These are phyloP conservation scores for Ephestia elutella DNA, from an alignment of 1,140 invertebrate genomes.

Conservation along the genomic window DNA sequence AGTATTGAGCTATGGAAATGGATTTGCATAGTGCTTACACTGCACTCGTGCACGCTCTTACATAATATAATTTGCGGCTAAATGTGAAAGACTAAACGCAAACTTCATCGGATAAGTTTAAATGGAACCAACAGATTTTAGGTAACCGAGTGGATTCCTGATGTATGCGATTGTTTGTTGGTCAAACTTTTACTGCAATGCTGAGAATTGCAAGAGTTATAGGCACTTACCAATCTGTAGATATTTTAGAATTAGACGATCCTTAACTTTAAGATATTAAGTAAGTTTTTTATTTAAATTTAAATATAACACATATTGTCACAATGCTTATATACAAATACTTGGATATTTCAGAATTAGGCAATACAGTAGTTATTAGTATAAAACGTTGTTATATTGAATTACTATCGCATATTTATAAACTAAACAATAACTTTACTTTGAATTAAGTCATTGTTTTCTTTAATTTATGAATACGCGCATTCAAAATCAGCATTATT, in stretches of 20 bases:
- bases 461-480: not conserved
- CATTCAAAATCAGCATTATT: not conserved
- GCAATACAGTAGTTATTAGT: too few species aligned
- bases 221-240: not conserved
- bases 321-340: too few species aligned
- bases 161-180: not conserved
- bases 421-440: not conserved
- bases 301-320: too few species aligned
- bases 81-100: slow-evolving; percentile 1
- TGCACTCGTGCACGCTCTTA: not conserved
- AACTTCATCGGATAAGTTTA: not conserved
- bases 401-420: not conserved
- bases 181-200: too few species aligned
- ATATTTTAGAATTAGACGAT: too few species aligned
- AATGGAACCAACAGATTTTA: not conserved
- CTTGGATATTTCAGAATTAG: too few species aligned
- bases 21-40: slow-evolving; percentile 1
- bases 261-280: too few species aligned
- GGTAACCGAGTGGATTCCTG: not conserved
- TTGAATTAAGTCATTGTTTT: not conserved
- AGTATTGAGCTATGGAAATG: not conserved
- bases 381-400: too few species aligned
- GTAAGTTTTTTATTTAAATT: too few species aligned
- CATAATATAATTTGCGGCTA: not conserved
- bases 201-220: too few species aligned